Percentiles rank a stretch among this genome's conserved stretches.
Evolutionary conservation across 2,888 invertebrate genomes (phyloP).

Genomic region (Melinaea marsaeus): DNA sequence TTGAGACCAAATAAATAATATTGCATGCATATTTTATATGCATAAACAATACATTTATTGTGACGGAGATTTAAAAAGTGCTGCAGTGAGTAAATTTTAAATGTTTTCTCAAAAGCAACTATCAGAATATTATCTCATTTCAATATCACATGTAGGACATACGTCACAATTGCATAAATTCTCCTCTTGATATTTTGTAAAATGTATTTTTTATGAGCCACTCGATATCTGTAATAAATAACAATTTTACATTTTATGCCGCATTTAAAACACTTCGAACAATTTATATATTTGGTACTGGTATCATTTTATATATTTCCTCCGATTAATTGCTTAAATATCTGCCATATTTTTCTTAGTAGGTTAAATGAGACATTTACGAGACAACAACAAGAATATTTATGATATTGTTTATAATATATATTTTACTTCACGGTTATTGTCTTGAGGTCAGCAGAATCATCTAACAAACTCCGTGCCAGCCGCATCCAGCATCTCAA

Average conservation of each 20-base stretch:
- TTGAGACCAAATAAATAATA: background rate
- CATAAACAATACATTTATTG: background rate
- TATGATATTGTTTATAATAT: background rate
- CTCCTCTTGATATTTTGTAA: conserved; percentile 21
- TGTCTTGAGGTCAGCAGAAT: background rate
- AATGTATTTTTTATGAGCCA: conserved; percentile 25
- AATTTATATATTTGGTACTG: too few species aligned
- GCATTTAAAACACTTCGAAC: conserved; percentile 18
- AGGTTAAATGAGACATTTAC: too few species aligned
- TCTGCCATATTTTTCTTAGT: background rate
- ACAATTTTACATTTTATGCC: conserved; percentile 27
- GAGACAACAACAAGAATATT: background rate
- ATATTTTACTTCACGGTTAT: conserved; percentile 1
- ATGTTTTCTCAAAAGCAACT: too few species aligned
- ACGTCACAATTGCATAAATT: background rate
- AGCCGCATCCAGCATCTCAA: conserved; percentile 8
- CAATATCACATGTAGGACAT: conserved; percentile 1
- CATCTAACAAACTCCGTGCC: background rate
- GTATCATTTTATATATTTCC: conserved; percentile 17
- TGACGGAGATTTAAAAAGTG: background rate
- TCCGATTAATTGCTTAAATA: conserved; percentile 3
- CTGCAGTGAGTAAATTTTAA: background rate
- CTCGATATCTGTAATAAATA: conserved; percentile 25
- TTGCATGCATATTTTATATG: background rate
- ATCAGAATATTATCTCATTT: conserved; percentile 1